Base-by-base conservation (phyloP, 1,140 invertebrate species). In the Nomia melanderi region DNA sequence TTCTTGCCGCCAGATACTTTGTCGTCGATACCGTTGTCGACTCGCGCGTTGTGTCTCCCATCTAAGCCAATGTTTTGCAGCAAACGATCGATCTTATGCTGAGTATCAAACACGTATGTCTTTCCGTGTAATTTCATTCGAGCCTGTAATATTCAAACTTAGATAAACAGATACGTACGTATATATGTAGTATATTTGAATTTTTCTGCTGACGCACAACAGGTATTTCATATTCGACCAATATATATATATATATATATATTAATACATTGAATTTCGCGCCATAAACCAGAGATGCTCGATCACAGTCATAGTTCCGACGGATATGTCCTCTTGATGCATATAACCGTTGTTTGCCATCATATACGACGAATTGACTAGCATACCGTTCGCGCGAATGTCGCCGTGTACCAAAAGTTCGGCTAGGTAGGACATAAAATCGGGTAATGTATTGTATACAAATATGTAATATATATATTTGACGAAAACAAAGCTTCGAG, bases 1-100 rank as follows among this genome's bases (percentile, higher is more conserved):
- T 96, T 96, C 90, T 99, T 98, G 0, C 98, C 98, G 0, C 98
- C 98, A 0, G 98, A 99, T 0, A 97, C 96, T 90, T 98, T 98
- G 2, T 93, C 90, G 44, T 94, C 91, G 57, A 95, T 94, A 9
- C 93, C 93, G 31, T 94, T 93, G 20, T 97, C 97, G 74, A 99
- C 99, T 33, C 95, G 91, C 0, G 95, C 96, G 71, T 96, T 92
- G 6, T 93, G 90, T 77, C 95, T 95, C 14, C 95, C 94, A 1
- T 92, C 93, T 6, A 99, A 90, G 17, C 97, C 96, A 0, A 98
- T 92, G 88, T 97, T 93, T 47, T 93, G 93, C 56, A 96, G 87
- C 14, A 98, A 92, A 66, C 95, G 93, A 54, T 95, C 93, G 11
- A 98, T 96, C 82, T 95, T 94, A n/a, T 93, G 87, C 53, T 94